These are phyloP conservation scores for Odocoileus hemionus DNA, from an alignment of 2,113 vertebrate genomes.

Conservation along the genomic window DNA sequence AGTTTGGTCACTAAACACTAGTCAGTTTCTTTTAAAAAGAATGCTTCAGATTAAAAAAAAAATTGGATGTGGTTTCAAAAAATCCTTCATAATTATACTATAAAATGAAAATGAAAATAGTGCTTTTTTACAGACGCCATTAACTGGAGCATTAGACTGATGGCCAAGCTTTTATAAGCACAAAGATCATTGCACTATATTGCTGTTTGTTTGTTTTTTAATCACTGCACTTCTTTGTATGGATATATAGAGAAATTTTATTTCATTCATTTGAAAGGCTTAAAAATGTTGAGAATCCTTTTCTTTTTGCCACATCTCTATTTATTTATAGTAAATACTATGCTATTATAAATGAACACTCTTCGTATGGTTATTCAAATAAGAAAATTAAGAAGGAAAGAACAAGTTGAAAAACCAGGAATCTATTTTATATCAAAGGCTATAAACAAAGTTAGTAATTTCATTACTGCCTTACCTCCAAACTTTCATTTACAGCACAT, in stretches of 20 bases:
- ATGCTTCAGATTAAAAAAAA: neutral
- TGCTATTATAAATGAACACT: neutral
- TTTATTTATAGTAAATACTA: neutral
- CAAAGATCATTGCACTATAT: neutral
- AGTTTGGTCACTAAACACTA: conserved; percentile 54
- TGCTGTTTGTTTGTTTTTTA: neutral
- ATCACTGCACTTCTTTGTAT: neutral
- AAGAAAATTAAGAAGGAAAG: neutral
- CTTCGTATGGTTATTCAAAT: neutral
- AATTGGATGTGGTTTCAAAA: conserved; percentile 36
- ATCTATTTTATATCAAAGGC: neutral
- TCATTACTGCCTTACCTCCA: neutral
- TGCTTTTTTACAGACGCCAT: neutral
- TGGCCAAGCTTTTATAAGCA: neutral
- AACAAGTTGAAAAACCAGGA: neutral
- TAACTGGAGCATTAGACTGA: conserved; percentile 37
- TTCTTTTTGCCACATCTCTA: neutral
- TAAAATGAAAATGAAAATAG: neutral
- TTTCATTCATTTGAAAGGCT: neutral
- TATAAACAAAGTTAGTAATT: neutral
- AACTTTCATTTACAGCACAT: neutral
- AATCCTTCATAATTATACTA: conserved; percentile 26
- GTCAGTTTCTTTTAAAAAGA: conserved; percentile 51
- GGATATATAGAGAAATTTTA: neutral
- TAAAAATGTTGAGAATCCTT: neutral